These are phyloP conservation scores for Acronicta psi DNA, from an alignment of 2,888 invertebrate genomes.

Conservation along the genomic window DNA sequence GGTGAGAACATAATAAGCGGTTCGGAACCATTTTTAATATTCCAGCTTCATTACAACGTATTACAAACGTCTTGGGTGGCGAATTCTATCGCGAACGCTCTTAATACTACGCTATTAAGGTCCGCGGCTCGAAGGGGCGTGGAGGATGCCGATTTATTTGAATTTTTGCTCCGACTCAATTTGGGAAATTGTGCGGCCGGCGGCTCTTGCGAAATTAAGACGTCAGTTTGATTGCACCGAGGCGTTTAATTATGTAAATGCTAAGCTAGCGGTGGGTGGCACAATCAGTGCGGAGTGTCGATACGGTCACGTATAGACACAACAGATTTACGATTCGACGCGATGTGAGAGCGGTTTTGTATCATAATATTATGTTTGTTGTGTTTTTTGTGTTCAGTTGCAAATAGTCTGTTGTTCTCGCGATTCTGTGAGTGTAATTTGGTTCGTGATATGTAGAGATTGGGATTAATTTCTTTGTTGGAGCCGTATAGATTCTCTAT, in stretches of 20 bases:
- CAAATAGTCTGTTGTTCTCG: constrained; percentile 36
- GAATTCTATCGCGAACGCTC: constrained; percentile 88
- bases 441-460: constrained; percentile 32
- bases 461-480: constrained; percentile 13
- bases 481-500: neutral
- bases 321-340: constrained; percentile 76
- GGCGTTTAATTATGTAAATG: constrained; percentile 89
- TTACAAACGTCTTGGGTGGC: constrained; percentile 89
- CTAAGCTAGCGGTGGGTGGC: constrained; percentile 86
- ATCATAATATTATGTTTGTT: constrained; percentile 52
- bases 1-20: constrained; percentile 89
- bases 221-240: constrained; percentile 86
- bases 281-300: constrained; percentile 75
- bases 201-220: constrained; percentile 88
- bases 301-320: constrained; percentile 83
- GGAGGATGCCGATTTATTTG: constrained; percentile 84
- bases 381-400: constrained; percentile 49
- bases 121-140: constrained; percentile 66
- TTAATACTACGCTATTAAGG: constrained; percentile 86
- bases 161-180: constrained; percentile 88
- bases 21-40: constrained; percentile 88
- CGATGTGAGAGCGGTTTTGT: constrained; percentile 47
- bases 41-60: constrained; percentile 88
- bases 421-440: constrained; percentile 28
- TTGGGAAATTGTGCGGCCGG: constrained; percentile 87